Evolutionary conservation across 2,113 vertebrate species (phyloP).

Genomic region (Hippocampus comes): DNA sequence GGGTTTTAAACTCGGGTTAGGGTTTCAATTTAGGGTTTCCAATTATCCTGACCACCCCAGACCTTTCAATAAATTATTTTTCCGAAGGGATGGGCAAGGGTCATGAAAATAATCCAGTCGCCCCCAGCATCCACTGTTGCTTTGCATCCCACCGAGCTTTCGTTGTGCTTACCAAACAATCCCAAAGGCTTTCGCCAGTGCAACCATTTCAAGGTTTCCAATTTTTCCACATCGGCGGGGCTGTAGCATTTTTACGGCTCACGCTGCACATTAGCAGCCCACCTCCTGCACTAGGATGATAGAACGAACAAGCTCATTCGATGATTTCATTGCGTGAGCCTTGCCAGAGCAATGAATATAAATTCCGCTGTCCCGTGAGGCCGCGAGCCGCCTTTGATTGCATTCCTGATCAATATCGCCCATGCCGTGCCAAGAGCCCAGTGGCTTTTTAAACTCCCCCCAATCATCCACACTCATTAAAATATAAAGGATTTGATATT

Average conservation of each 20-base stretch:
- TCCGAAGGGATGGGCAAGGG: too few species aligned
- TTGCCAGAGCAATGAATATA: slow-evolving; percentile 46
- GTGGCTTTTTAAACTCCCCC: slow-evolving; percentile 21
- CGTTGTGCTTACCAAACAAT: too few species aligned
- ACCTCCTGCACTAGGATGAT: slow-evolving; percentile 18
- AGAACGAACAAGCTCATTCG: slow-evolving; percentile 28
- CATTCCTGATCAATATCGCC: slow-evolving; percentile 40
- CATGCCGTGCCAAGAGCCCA: slow-evolving; percentile 14
- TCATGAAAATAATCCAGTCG: too few species aligned
- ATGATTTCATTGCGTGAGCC: slow-evolving; percentile 29
- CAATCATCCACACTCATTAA: slow-evolving; percentile 17
- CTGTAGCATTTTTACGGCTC: background rate
- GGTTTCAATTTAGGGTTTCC: too few species aligned
- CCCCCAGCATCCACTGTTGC: too few species aligned
- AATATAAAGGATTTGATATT: slow-evolving; percentile 12
- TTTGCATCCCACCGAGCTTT: too few species aligned
- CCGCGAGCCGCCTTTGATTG: slow-evolving; percentile 25
- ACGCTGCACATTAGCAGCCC: slow-evolving; percentile 6
- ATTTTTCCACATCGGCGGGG: background rate
- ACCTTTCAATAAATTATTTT: too few species aligned
- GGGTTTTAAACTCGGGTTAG: too few species aligned
- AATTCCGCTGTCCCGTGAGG: slow-evolving; percentile 37
- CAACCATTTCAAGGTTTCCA: background rate
- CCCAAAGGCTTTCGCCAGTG: background rate
- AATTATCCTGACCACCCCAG: too few species aligned